A percentile compares a stretch with the other conserved stretches of the same genome.
Conservation (phyloP, 2,113 vertebrate species). For the Neolamprologus sp. region DNA sequence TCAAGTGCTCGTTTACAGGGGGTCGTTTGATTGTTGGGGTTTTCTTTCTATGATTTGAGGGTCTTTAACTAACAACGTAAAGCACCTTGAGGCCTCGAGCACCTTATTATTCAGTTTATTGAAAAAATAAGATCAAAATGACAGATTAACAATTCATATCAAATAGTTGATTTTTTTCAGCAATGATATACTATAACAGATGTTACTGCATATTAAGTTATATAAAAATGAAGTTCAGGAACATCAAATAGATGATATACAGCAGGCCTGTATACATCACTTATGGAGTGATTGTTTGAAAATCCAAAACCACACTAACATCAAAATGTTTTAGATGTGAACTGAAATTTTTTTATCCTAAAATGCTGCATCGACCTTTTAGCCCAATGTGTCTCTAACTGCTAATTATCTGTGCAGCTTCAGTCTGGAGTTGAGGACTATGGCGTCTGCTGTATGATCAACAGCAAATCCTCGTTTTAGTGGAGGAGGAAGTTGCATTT, state of each 20-base stretch:
- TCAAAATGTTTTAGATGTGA: not conserved
- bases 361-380: not conserved
- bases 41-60: not conserved
- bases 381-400: not conserved
- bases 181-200: not conserved
- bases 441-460: not conserved
- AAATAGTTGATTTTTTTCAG: not conserved
- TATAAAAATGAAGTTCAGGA: not conserved
- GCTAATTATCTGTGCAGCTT: slow-evolving; percentile 3
- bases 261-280: not conserved
- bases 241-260: not conserved
- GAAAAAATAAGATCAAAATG: not conserved
- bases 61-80: not conserved
- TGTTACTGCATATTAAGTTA: not conserved
- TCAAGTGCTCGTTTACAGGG: not conserved
- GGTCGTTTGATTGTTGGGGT: not conserved
- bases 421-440: not conserved
- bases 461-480: not conserved
- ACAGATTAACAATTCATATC: not conserved
- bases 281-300: not conserved
- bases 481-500: not conserved
- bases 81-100: not conserved
- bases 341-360: not conserved
- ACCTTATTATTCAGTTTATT: not conserved
- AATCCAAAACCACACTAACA: not conserved